Conservation (phyloP, 35 echinoderm and acorn worm species). For the Apostichopus japonicus region DNA sequence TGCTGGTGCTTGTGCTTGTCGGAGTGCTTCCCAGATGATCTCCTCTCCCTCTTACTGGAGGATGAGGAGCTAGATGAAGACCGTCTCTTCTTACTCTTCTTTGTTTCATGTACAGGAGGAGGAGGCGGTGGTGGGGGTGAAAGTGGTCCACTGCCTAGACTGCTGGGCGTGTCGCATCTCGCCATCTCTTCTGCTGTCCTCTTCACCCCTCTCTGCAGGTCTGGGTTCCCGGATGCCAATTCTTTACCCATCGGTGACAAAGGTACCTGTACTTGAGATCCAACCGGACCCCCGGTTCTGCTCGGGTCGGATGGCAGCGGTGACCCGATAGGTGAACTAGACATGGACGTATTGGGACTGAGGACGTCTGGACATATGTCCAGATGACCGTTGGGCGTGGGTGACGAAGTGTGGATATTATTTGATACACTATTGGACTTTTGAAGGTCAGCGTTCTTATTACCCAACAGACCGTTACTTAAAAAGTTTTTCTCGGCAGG, state of each 20-base stretch:
- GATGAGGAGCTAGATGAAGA: constrained; percentile 83
- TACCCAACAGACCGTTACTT: constrained; percentile 4
- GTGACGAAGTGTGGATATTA: background rate
- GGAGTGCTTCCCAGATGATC: constrained; percentile 39
- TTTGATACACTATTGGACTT: background rate
- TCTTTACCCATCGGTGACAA: constrained; percentile 36
- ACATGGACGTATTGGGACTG: constrained; percentile 50
- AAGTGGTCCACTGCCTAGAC: background rate
- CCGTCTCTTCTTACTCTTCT: constrained; percentile 77
- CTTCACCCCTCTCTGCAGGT: constrained; percentile 21
- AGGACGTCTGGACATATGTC: constrained; percentile 13
- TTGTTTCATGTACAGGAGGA: constrained; percentile 33
- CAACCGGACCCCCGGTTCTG: background rate
- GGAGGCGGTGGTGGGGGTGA: constrained; percentile 26
- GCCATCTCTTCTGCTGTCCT: constrained; percentile 31
- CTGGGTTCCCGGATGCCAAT: background rate
- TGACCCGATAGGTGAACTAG: constrained; percentile 53
- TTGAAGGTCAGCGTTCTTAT: background rate
- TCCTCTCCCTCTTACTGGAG: constrained; percentile 61
- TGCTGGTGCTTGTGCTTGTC: constrained; percentile 44
- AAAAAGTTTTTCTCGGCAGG: background rate
- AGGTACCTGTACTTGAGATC: background rate
- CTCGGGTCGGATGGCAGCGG: constrained; percentile 18
- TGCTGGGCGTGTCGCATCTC: constrained; percentile 48
- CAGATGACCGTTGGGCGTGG: constrained; percentile 31